Evolutionary conservation across 64 coral and sea anemone genomes (phyloP).

Genomic region (Stichodactyla mertensii): DNA sequence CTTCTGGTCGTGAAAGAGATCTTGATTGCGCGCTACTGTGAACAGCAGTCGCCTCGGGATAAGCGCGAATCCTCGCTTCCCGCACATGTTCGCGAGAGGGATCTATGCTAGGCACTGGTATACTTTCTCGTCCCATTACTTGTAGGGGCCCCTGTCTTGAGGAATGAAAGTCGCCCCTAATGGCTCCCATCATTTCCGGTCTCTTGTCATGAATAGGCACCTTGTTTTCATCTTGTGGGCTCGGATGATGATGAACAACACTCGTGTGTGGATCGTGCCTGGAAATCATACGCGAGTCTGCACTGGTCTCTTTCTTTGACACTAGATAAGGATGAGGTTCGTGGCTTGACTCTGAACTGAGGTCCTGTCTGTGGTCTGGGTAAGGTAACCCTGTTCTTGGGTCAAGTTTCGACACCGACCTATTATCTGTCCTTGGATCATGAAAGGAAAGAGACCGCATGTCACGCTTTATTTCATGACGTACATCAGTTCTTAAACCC

Average conservation of each 20-base stretch:
- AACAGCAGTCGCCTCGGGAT: not conserved
- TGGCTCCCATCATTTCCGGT: not conserved
- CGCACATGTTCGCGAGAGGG: not conserved
- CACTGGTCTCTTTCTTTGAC: not conserved
- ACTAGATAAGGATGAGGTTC: not conserved
- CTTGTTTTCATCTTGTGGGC: not conserved
- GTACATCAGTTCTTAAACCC: not conserved
- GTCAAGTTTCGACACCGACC: not conserved
- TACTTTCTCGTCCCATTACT: not conserved
- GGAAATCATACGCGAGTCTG: not conserved
- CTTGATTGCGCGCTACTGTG: not conserved
- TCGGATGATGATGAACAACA: constrained; percentile 6
- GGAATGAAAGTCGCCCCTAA: not conserved
- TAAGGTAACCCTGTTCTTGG: constrained; percentile 3
- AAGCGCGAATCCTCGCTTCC: not conserved
- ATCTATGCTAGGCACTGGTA: not conserved
- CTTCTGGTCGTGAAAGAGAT: not conserved
- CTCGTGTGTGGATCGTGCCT: not conserved
- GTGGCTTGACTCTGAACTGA: not conserved
- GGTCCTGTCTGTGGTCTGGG: not conserved
- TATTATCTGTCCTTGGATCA: not conserved
- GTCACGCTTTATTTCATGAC: not conserved
- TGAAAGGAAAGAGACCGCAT: not conserved
- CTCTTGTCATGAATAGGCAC: not conserved
- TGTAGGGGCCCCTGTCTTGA: not conserved